phyloP scores from a whole-genome alignment of 2,797 vertebrate genomes.

The Crax fasciolata region DNA sequence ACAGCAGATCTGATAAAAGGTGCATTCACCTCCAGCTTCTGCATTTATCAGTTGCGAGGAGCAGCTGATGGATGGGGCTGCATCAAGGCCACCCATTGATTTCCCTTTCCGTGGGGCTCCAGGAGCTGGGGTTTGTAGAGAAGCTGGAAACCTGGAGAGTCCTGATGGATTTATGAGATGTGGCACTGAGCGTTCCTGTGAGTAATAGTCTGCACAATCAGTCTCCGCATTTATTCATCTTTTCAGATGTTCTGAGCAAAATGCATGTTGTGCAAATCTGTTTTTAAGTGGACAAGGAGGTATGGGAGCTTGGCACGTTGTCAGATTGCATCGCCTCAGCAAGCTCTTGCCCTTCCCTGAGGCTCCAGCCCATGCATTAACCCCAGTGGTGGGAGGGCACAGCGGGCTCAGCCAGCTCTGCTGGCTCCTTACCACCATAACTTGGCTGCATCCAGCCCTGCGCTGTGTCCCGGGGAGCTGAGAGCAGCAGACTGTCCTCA shows the following conservation, averaged over 20 bases:
- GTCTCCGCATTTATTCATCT: constrained; percentile 15
- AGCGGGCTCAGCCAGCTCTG: accelerated
- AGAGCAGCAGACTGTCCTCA: neutral
- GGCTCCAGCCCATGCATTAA: neutral
- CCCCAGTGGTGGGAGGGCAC: neutral
- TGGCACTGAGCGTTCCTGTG: neutral
- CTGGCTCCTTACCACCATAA: neutral
- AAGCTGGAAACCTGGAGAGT: neutral
- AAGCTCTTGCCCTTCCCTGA: neutral
- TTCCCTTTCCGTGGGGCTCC: neutral
- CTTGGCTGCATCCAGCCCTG: neutral
- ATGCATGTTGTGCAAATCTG: neutral
- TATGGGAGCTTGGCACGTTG: neutral
- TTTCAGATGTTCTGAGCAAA: constrained; percentile 39
- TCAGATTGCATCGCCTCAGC: constrained; percentile 11
- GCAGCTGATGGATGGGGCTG: accelerated
- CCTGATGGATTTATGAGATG: neutral
- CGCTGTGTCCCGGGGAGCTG: accelerated
- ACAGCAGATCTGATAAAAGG: neutral
- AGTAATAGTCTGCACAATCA: neutral
- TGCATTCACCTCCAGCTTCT: neutral
- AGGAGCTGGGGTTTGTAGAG: neutral
- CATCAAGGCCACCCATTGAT: accelerated
- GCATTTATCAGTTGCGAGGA: neutral
- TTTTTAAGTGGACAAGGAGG: constrained; percentile 21